These are phyloP conservation scores for Marasmarcha lunaedactyla DNA, from an alignment of 2,888 invertebrate genomes.

Conservation along the genomic window DNA sequence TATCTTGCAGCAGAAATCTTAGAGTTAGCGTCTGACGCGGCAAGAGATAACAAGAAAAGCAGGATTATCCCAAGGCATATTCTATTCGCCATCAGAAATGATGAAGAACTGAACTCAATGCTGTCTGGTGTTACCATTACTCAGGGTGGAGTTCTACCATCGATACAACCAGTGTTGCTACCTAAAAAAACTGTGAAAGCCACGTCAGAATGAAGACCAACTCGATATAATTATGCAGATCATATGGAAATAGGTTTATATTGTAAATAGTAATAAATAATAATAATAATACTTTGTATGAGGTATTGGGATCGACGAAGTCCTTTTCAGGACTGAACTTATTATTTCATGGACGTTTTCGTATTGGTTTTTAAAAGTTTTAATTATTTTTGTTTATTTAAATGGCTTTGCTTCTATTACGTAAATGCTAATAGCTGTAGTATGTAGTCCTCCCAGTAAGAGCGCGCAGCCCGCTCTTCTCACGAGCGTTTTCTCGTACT, in stretches of 20 bases:
- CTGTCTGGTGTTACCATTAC: constrained; percentile 34
- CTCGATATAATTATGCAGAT: not conserved
- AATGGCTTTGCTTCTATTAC: too few relatives aligned
- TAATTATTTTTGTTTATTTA: not conserved
- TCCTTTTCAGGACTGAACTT: constrained; percentile 30
- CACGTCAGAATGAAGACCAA: constrained; percentile 1
- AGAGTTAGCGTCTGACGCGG: constrained; percentile 73
- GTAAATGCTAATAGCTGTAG: too few relatives aligned
- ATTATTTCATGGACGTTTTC: not conserved
- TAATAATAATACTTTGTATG: not conserved
- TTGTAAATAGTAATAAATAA: constrained; percentile 12
- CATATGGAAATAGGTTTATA: constrained; percentile 8
- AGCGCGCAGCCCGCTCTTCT: too few relatives aligned
- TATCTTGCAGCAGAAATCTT: constrained; percentile 77
- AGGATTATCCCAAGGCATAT: constrained; percentile 44
- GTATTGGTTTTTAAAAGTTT: not conserved
- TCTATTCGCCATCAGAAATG: constrained; percentile 37
- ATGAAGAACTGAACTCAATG: constrained; percentile 39
- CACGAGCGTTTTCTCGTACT: too few relatives aligned
- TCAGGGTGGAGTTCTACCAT: constrained; percentile 36
- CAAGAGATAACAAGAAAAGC: constrained; percentile 75
- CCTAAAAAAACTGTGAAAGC: constrained; percentile 38
- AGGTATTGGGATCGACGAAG: constrained; percentile 11
- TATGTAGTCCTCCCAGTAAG: too few relatives aligned
- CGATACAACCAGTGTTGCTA: constrained; percentile 31